Evolutionary conservation across 2,113 vertebrate genomes (phyloP).

Genomic region (Phaetusa simplex): DNA sequence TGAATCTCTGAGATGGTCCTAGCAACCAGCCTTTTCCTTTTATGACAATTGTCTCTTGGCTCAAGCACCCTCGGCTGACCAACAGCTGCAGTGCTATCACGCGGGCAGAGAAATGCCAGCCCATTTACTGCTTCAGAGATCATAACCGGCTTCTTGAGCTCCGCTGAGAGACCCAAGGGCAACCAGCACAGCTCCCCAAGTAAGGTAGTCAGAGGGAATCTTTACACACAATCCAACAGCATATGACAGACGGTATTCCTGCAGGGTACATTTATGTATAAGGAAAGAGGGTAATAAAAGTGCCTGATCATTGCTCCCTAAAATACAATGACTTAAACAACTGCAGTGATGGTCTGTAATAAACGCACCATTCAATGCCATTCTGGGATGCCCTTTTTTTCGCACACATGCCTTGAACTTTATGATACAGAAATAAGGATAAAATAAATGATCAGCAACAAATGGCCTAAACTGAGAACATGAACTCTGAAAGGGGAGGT

Average conservation of each 20-base stretch:
- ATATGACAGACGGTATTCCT: constrained; percentile 3
- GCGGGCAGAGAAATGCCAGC: not conserved
- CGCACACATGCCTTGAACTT: constrained; percentile 49
- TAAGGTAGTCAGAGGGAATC: not conserved
- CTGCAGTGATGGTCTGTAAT: constrained; percentile 36
- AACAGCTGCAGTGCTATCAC: rapidly evolving
- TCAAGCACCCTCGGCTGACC: not conserved
- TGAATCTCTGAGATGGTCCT: rapidly evolving
- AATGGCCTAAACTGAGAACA: constrained; percentile 39
- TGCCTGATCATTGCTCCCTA: constrained; percentile 40
- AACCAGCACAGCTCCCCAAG: not conserved
- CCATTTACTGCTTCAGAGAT: not conserved
- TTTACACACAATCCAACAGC: not conserved
- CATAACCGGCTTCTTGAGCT: not conserved
- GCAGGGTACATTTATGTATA: not conserved
- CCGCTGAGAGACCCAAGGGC: not conserved
- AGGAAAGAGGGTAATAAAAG: constrained; percentile 44
- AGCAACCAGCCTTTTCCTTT: not conserved
- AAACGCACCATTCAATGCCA: constrained; percentile 32
- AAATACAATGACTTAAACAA: constrained; percentile 53
- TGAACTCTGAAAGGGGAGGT: constrained; percentile 25
- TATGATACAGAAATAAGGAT: constrained; percentile 67
- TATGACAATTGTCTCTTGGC: not conserved
- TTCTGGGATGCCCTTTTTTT: constrained; percentile 26
- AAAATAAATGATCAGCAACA: constrained; percentile 64